A percentile compares a stretch with the other conserved stretches of the same genome.
These are phyloP conservation scores for Lepidurus apus DNA, from an alignment of 1,140 invertebrate species.

Conservation along the genomic window DNA sequence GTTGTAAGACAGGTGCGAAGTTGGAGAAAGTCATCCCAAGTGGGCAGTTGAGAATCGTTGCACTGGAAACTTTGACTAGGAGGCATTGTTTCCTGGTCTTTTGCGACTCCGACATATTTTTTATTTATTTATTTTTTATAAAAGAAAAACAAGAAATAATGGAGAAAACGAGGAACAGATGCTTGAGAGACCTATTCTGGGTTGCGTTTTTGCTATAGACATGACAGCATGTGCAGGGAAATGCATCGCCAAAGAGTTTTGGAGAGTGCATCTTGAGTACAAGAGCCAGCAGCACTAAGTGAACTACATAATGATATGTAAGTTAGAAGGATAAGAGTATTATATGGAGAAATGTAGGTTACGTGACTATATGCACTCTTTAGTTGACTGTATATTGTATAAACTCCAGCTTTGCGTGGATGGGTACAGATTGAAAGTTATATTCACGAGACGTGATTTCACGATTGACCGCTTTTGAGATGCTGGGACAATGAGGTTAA, in stretches of 20 bases:
- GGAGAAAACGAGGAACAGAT: background rate
- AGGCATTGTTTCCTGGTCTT: background rate
- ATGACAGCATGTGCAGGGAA: too few species aligned
- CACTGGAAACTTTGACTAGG: background rate
- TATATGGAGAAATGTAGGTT: background rate
- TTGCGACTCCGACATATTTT: background rate
- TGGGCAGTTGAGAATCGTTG: background rate
- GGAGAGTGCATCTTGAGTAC: background rate
- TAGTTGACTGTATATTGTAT: background rate
- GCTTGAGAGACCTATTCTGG: background rate
- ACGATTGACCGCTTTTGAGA: background rate
- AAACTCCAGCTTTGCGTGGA: background rate
- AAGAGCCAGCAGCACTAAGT: background rate
- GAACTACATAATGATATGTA: background rate
- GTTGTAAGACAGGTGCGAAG: constrained; percentile 15
- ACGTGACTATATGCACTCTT: background rate
- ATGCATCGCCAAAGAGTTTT: background rate
- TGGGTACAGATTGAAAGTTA: constrained; percentile 13
- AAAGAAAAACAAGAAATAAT: background rate
- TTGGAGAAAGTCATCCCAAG: constrained; percentile 19
- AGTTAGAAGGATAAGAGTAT: background rate
- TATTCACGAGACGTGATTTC: background rate
- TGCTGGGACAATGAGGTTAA: background rate
- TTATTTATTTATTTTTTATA: background rate
- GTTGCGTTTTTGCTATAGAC: background rate